Percentiles rank a stretch among this genome's conserved stretches.
Evolutionary conservation across 2,888 invertebrate species (phyloP).

Genomic region (Conops quadrifasciatus): DNA sequence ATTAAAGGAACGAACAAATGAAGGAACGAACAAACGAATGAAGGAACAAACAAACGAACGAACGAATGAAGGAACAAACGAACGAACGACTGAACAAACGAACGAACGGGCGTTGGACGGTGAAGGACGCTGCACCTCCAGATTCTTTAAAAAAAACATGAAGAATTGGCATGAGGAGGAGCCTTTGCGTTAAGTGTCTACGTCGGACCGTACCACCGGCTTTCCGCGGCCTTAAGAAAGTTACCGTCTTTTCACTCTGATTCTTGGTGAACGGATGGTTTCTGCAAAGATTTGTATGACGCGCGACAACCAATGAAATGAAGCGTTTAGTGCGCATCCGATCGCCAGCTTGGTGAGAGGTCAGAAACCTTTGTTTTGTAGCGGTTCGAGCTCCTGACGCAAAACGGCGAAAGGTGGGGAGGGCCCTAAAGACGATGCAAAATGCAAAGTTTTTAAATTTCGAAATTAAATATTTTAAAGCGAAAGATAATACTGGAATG

Average conservation of each 20-base stretch:
- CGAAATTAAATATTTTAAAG: not conserved
- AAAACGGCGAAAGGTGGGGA: not conserved
- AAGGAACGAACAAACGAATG: too few relatives aligned
- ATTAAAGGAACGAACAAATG: not conserved
- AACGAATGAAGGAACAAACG: too few relatives aligned
- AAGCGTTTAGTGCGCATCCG: constrained; percentile 64
- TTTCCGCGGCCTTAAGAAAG: constrained; percentile 30
- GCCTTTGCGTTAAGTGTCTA: not conserved
- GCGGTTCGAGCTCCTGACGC: not conserved
- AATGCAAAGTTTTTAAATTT: not conserved
- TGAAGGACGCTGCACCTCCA: constrained; percentile 8
- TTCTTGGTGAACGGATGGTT: constrained; percentile 42
- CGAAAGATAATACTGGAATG: not conserved
- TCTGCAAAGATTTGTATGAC: constrained; percentile 19
- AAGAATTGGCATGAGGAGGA: constrained; percentile 10
- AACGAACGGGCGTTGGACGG: not conserved
- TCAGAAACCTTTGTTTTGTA: constrained; percentile 45
- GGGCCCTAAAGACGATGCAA: not conserved
- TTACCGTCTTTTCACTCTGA: constrained; percentile 32
- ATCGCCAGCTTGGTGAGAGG: constrained; percentile 65
- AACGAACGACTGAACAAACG: too few relatives aligned
- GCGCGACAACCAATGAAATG: constrained; percentile 38
- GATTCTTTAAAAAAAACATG: constrained; percentile 7
- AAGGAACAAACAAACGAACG: not conserved
- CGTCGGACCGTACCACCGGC: constrained; percentile 13